Evolutionary conservation across 2,113 vertebrate species (phyloP).

Genomic region (Aleadryas rufinucha): DNA sequence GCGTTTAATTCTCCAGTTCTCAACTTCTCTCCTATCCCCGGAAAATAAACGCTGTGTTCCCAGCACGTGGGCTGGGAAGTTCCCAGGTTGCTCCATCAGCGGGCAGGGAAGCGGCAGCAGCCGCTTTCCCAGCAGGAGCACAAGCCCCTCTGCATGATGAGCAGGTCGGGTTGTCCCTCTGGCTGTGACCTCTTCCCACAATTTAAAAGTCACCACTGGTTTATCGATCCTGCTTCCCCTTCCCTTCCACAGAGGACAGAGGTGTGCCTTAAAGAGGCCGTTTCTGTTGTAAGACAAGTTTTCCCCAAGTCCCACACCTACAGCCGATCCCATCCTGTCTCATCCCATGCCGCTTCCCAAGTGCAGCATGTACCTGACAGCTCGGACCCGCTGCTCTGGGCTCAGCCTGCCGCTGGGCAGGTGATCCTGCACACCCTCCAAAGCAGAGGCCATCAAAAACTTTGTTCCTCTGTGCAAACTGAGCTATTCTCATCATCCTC

Average conservation of each 20-base stretch:
- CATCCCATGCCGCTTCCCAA: rapidly evolving
- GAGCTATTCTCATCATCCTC: background rate
- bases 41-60: slow-evolving; percentile 23
- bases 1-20: slow-evolving; percentile 44
- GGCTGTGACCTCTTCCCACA: background rate
- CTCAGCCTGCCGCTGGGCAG: background rate
- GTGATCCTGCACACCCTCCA: background rate
- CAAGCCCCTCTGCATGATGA: background rate
- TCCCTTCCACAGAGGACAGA: background rate
- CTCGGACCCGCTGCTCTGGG: rapidly evolving
- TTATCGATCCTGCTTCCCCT: background rate
- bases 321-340: background rate
- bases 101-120: background rate
- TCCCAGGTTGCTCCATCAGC: background rate
- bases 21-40: background rate
- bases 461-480: background rate
- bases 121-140: background rate
- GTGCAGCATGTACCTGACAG: rapidly evolving
- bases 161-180: background rate
- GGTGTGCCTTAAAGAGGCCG: rapidly evolving
- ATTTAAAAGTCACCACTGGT: background rate
- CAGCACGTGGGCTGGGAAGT: background rate
- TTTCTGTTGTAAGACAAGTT: background rate
- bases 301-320: background rate
- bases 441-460: background rate